Evolutionary conservation across 2,113 vertebrate genomes (phyloP).

Genomic region (Mustela lutreola): DNA sequence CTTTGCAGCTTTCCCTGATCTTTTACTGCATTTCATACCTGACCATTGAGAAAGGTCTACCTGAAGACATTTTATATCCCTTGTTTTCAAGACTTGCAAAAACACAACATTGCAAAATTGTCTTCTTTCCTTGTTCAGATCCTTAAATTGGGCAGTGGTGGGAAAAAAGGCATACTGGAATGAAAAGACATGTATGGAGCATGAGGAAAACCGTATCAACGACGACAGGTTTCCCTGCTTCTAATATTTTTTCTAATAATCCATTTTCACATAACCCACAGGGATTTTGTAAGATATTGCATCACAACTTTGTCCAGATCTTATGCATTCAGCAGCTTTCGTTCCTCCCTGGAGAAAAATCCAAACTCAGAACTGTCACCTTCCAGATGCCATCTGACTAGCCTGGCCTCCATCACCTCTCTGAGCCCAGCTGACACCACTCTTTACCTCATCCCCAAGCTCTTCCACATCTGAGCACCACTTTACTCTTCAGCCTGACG

Average conservation of each 20-base stretch:
- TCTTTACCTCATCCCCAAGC: neutral
- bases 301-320: neutral
- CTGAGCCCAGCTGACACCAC: neutral
- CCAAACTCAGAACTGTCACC: neutral
- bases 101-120: neutral
- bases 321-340: neutral
- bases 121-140: neutral
- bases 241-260: neutral
- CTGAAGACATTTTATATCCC: neutral
- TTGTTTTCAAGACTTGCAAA: neutral
- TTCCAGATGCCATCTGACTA: neutral
- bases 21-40: neutral
- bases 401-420: neutral
- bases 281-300: neutral
- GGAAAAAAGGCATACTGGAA: neutral
- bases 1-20: neutral
- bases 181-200: neutral
- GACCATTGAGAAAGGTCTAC: neutral
- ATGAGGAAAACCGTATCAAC: neutral
- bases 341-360: neutral
- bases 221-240: neutral
- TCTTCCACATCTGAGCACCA: neutral
- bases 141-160: neutral
- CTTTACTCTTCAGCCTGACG: neutral
- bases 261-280: neutral